Evolutionary conservation across 2,888 invertebrate species (phyloP), one percentile per base, ranked within the genome.

Genomic region (Tiliacea aurago): DNA sequence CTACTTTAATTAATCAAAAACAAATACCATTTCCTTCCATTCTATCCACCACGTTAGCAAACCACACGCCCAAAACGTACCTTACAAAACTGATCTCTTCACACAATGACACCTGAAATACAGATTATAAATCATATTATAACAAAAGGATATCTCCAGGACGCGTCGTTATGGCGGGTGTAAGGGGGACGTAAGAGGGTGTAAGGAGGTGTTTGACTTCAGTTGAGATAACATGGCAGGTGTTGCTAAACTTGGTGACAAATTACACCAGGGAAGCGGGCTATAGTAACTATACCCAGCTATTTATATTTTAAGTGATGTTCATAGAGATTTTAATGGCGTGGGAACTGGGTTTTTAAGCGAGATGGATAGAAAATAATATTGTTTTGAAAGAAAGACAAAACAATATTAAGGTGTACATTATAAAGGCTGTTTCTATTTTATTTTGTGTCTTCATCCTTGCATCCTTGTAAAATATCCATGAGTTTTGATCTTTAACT

Each of bases 211-310:
- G 71, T 70, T 85, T 87, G 85, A 86, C 88, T 84, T 80, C 76
- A 81, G 86, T 70, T 70, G 84, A 84, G 86, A 85, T 83, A 85
- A 84, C 84, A 82, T 80, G 87, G 69, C 87, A 87, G 87, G 87
- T 87, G 87, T 80, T 83, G 70, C 76, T 53, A 80, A 88, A 88
- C 74, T 83, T 82, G 74, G 79, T 88, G 87, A 87, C 88, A 87
- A 87, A 87, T 88, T 88, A 87, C 80, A 69, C 80, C 74, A 69
- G 59, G 43, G 77, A 84, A 70, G 74, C 47, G 72, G 70, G 18
- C 61, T 70, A 51, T 84, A 84, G 81, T 81, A 84, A 84, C 61
- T 28, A 3, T 28, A 28, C 28, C 28, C 28, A 28, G 28, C 28
- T 28, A 75, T 61, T 69, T 80, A 80, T 81, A 61, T 70, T 71